Base-by-base conservation (phyloP, 1,140 invertebrate genomes). In the Psix sp. region DNA sequence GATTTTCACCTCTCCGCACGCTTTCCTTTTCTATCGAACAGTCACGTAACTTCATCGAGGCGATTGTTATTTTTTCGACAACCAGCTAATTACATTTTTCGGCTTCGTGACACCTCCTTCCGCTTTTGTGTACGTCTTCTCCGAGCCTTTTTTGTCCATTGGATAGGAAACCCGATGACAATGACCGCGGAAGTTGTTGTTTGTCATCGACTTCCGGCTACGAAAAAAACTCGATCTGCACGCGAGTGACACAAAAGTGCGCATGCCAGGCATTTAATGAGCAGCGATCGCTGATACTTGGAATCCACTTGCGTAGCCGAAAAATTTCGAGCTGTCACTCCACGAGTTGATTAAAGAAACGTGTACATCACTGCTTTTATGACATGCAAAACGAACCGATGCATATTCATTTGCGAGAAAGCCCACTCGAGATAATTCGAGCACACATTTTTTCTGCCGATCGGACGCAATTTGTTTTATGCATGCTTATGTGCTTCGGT, bases 371-470 rank as follows among this genome's bases (percentile, higher is more conserved):
- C 62, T 66, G 31, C 52, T 42, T 66, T 74, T 66, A 60, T n/a
- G n/a, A 59, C 54, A 73, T 73, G 70, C 70, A 66, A 73, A 70
- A 45, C 39, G 48, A 46, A 33, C 46, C 31, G 60, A 36, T 73
- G 60, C 60, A 66, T 73, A 66, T 73, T 73, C 60, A 73, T 73
- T 66, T 59, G 49, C 40, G 59, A 59, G 54, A 59, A 63, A 63
- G 52, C 60, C 35, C 52, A 46, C 45, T n/a, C n/a, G n/a, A n/a
- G n/a, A n/a, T n/a, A n/a, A n/a, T n/a, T n/a, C n/a, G n/a, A n/a
- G n/a, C n/a, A n/a, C n/a, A n/a, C n/a, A n/a, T n/a, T n/a, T n/a
- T n/a, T n/a, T n/a, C n/a, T n/a, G n/a, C n/a, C n/a, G n/a, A n/a
- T n/a, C n/a, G n/a, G n/a, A n/a, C n/a, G n/a, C n/a, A n/a, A n/a